Base-by-base conservation (phyloP, 2,113 vertebrate genomes). In the Gallinago paraguaiae region DNA sequence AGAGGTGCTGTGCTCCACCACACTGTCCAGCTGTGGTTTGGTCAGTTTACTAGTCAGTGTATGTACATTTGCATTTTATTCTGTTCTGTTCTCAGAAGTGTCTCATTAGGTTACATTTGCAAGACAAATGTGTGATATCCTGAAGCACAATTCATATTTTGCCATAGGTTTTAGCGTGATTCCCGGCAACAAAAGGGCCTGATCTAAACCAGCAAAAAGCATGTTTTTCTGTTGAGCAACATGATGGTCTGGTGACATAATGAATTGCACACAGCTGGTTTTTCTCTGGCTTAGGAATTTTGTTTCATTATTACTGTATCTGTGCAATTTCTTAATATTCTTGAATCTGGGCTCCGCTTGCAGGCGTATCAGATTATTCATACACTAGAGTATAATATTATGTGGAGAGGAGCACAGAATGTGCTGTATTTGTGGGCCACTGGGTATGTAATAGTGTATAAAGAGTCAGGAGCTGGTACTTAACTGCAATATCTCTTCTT, bases 171-270 rank as follows among this genome's bases (percentile, higher is more conserved):
- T 89, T 89, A 90, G 67, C 13, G n/a, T 18, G 20, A 65, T 67
- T 68, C 65, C 84, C 18, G 10, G 76, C 85, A 92, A 89, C 61
- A 95, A 94, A 82, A 50, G 25, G 28, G 35, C 88, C 81, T 95
- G 86, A 88, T 91, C 87, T 77, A 95, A 96, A 76, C 79, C 80
- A 92, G 54, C 43, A 88, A 97, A 93, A 78, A 27, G 41, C 50
- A 51, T 37, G 28, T 11, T 86, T 92, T 82, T 74, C 45, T 80
- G 9, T 75, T 80, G 61, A 43, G 81, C 41, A 56, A 20, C 30
- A 48, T 79, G 96, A 94, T 69, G 82, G 41, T 31, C 63, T 91
- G 80, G 60, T 96, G 88, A 93, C 89, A 96, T 97, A 96, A 98
- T 95, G 84, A 97, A 96, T 94, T 96, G 88, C 68, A 50, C 56